phyloP scores from a whole-genome alignment of 2,797 vertebrate species.

The Ceyx erithaca region DNA sequence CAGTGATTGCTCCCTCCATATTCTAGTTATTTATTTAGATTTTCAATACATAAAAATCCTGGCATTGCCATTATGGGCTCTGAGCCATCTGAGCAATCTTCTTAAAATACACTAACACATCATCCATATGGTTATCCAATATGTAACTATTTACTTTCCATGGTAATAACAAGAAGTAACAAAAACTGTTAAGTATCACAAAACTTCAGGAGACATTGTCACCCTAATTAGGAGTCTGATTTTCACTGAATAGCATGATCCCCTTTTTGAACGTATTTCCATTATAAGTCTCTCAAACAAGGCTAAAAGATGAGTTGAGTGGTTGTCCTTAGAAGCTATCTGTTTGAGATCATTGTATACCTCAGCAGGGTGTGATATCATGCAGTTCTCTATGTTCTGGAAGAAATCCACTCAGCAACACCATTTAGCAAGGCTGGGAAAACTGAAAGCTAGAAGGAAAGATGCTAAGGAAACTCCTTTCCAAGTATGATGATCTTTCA shows the following conservation, averaged over 20 bases:
- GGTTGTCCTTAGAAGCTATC: background rate
- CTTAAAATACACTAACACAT: slow-evolving; percentile 60
- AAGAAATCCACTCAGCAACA: background rate
- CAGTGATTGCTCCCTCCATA: background rate
- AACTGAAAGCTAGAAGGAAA: background rate
- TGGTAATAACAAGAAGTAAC: slow-evolving; percentile 18
- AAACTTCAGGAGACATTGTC: background rate
- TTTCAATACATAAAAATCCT: slow-evolving; percentile 48
- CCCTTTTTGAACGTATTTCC: background rate
- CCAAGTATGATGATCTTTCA: background rate
- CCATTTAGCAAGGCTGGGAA: background rate
- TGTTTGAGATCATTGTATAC: background rate
- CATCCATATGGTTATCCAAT: slow-evolving; percentile 62
- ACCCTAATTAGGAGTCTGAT: background rate
- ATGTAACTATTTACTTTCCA: slow-evolving; percentile 63
- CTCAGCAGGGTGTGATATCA: background rate
- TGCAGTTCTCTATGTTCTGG: background rate
- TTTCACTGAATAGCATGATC: background rate
- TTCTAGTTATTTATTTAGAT: slow-evolving; percentile 29
- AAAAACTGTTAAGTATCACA: slow-evolving; percentile 10
- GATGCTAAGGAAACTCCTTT: background rate
- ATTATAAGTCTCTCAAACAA: background rate
- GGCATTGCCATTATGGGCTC: slow-evolving; percentile 45
- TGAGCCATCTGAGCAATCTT: slow-evolving; percentile 67
- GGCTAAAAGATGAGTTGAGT: background rate